Evolutionary conservation across 1,140 invertebrate species (phyloP), one percentile per base, ranked within the genome.

Genomic region (Agrypnia vestita): DNA sequence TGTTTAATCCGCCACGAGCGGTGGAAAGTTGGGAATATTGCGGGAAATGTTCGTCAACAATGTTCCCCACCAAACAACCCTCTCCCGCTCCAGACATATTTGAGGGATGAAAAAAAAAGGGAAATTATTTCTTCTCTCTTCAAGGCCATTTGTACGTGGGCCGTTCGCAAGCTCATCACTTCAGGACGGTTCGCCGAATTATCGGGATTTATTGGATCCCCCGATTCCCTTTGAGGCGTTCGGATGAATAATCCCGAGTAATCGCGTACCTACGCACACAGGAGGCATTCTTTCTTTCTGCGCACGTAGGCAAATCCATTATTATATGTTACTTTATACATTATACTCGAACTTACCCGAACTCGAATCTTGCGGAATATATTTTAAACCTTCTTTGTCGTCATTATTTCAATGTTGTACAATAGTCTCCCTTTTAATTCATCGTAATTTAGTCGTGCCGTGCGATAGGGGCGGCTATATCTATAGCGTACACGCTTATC

Each of bases 141-240:
- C 19, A 35, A 35, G 25, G 25, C 25, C 25, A 6, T 35, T 35
- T 12, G 47, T 35, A 49, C 46, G 35, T 21, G 47, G n/a, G 67
- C 1, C 47, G 15, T 47, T 49, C 10, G 46, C 44, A n/a, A 51
- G 13, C 47, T 25, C 47, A 71, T 71, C 47, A 71, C 51, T 71
- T 21, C 47, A 49, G 46, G 21, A 19, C 19, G 21, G 10, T 53
- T 71, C 67, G 11, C 47, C 3, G 67, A 71, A 53, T 71, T 71
- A 71, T 53, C 47, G 10, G 67, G 67, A 53, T 53, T 71, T 71
- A 71, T 71, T 25, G 46, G 11, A 6, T 71, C 47, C 47, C 19
- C 10, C 8, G 19, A 49, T 71, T 71, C 19, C n/a, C 15, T 71
- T 51, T 51, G 25, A 51, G 11, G 49, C 49, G n/a, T 15, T 51